Base-by-base conservation (phyloP, 2,888 invertebrate genomes). In the Caenorhabditis zanzibari region DNA sequence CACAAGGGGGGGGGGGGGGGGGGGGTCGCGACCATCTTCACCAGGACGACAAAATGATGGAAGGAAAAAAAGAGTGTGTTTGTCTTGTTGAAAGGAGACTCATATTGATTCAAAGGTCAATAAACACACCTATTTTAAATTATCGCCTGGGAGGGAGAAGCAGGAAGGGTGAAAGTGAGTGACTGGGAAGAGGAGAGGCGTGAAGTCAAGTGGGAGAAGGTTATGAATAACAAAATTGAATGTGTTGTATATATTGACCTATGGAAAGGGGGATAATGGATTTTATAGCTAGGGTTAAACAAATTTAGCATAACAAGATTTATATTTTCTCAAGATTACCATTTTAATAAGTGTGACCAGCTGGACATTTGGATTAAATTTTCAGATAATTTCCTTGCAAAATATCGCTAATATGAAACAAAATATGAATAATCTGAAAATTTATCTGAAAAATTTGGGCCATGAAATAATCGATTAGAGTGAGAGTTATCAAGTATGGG, bases 81-180 rank as follows among this genome's bases (percentile, higher is more conserved):
- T 72, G 71, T 41, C 56, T 41, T 44, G 63, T 64, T 69, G 54
- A 63, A 69, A 77, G 19, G 38, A 61, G 69, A 61, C 54, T 71
- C n/a, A n/a, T 79, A 79, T 79, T 79, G 79, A 79, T 79, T 64
- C 56, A 64, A 64, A 79, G 71, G 71, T 79, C 79, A 79, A 69
- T 79, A 77, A 77, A 71, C 41, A 71, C 54, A 61, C 41, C 52
- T 32, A 63, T 63, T 61, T 63, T 6, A 74, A 76, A 76, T 76
- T 49, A 76, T 76, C 76, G 54, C 74, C 63, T 68, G 52, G 54
- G 54, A 35, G 22, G n/a, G 49, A 35, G 35, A 12, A 38, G 54
- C 16, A 54, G 52, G 52, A 52, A 66, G 54, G 10, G 19, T 22
- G 41, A 28, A 24, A 35, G 14, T 54, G 54, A 41, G 59, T 19